Evolutionary conservation across 1,140 invertebrate genomes (phyloP), one percentile per base, ranked within the genome.

Genomic region (Drosophila bipectinata): DNA sequence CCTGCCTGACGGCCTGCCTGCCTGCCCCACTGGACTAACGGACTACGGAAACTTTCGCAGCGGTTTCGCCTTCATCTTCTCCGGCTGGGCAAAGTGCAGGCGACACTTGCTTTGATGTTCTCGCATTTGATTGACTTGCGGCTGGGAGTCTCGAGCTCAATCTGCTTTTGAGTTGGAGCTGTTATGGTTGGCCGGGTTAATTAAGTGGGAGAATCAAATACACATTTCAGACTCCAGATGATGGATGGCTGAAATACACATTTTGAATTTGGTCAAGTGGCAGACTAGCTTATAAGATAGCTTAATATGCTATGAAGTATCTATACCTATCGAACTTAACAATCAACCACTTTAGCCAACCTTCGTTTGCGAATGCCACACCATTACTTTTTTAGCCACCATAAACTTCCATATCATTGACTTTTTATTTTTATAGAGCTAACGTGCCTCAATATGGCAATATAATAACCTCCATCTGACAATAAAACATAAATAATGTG

Each of bases 71-170:
- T 74, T 64, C 71, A 54, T 74, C 71, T 64, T 59, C 45, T 44
- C 41, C 10, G 24, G 21, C 47, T 26, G 54, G 48, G 32, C 37
- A 60, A 82, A 60, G 44, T 73, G 59, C 77, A 77, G 77, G 63
- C 72, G 82, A 85, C 81, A 87, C 73, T 81, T 62, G 72, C 82
- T 85, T 85, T 85, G 82, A 87, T 87, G 81, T 85, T 87, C 53
- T 56, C 62, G 53, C 62, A 76, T 64, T 87, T 84, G 82, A 84
- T 84, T 87, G 82, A 81, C 77, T 87, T 85, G 67, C 60, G 77
- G 58, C 9, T 24, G 52, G 37, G 53, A 56, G 28, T 45, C 53
- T 58, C 41, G 6, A 44, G 59, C 52, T 26, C 21, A 9, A 32
- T 15, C 44, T 41, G 41, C 32, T 30, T 41, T 41, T 69, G 51